Evolutionary conservation across 1,140 invertebrate species (phyloP), one percentile per base, ranked within the genome.

Genomic region (Pseudobourletiella spinata): DNA sequence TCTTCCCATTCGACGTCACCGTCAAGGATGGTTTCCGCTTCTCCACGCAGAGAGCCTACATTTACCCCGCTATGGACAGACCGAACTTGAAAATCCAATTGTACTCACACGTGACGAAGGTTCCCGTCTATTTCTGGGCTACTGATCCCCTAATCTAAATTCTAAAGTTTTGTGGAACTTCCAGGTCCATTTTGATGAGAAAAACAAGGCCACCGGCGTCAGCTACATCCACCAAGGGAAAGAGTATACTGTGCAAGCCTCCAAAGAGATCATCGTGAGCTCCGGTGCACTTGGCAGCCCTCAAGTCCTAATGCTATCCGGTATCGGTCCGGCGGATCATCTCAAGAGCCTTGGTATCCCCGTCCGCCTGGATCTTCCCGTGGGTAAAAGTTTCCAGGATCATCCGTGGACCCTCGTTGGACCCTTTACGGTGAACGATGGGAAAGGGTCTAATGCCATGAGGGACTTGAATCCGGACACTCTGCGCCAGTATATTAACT

Each of bases 401-500:
- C 78, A 80, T 67, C 68, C 76, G 14, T 22, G 44, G 4, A 39
- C 60, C 4, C 6, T 66, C 14, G 25, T 56, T 15, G 18, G 56
- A 1, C 48, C 63, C 11, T 66, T 68, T 42, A 44, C 50, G 16
- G 44, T 68, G 4, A 56, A 71, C 51, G 43, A 61, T 15, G 20
- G 44, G 11, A 48, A 48, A 22, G 20, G 11, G 6, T 18, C 18
- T 4, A 48, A 48, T 48, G 11, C 44, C 8, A 22, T 6, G 18
- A 48, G 44, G 44, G 44, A 48, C 44, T 11, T 15, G 14, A 48
- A 11, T 48, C 6, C 8, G 44, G 44, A 48, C 18, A 11, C 44
- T 11, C 18, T 87, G 77, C 83, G 83, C 64, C 77, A 88, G 4
- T 74, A 89, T 64, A 83, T 89, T 0, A 91, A 88, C 64, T 73